Conservation (phyloP, 1,140 invertebrate species). For the Anoplophora glabripennis region DNA sequence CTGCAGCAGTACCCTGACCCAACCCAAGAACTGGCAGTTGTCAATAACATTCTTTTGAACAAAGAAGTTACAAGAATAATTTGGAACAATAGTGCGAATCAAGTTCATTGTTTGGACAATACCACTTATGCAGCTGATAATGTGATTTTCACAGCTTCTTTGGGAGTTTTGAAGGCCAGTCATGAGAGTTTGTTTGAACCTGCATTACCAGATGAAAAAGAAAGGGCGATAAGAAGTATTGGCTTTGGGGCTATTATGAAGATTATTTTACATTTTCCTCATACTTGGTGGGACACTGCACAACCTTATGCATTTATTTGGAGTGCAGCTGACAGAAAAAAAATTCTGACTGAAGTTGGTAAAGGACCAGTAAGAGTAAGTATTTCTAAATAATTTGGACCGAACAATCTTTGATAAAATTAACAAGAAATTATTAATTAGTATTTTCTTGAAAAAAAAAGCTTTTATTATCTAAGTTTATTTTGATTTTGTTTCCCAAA, state of each 20-base stretch:
- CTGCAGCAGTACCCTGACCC: conserved; percentile 28
- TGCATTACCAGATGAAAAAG: conserved; percentile 57
- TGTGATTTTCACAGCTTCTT: conserved; percentile 64
- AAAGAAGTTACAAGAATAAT: conserved; percentile 29
- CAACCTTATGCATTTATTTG: conserved; percentile 54
- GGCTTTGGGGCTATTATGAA: conserved; percentile 72
- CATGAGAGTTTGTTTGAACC: conserved; percentile 60
- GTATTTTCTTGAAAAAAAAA: no score
- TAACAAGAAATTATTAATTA: no score
- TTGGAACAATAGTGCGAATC: conserved; percentile 17
- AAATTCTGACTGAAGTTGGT: background rate
- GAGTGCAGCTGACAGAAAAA: conserved; percentile 49
- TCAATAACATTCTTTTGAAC: conserved; percentile 28
- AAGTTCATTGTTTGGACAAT: conserved; percentile 53
- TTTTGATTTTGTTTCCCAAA: no score
- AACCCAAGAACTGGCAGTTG: conserved; percentile 15
- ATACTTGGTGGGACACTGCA: conserved; percentile 58
- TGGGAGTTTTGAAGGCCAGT: conserved; percentile 66
- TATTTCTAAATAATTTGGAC: background rate
- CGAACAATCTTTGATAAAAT: no score
- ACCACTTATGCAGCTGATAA: conserved; percentile 56
- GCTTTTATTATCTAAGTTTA: no score
- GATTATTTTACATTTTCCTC: conserved; percentile 67
- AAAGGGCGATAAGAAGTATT: conserved; percentile 59
- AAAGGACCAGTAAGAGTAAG: background rate